Base-by-base conservation (phyloP, 2,797 vertebrate genomes). In the Neopelma chrysocephalum region DNA sequence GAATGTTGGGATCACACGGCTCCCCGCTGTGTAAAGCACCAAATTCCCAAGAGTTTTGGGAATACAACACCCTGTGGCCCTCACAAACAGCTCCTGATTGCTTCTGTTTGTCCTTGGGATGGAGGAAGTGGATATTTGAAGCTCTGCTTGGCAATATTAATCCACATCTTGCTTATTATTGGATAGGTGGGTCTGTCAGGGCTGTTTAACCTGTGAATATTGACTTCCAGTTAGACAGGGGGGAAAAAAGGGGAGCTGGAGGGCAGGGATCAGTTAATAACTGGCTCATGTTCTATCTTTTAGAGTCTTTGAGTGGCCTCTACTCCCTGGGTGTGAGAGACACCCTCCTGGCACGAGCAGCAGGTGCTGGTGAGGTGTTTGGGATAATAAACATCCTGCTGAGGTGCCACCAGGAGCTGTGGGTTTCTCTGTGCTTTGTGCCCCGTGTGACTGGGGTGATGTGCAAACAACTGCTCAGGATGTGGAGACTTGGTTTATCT, bases 1-100 rank as follows among this genome's bases (percentile, higher is more conserved):
- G 1, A 19, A 21, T 13, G 60, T 5, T 2, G 57, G 60, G 17
- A 21, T n/a, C 2, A 3, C 21, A 0, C 0, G 1, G 57, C 53
- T 61, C 29, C 4, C 11, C 60, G 1, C 0, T 4, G 16, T 68
- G 58, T 27, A 4, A 31, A 50, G 40, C 10, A 19, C 26, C 2
- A 4, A 32, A 53, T 53, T 18, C 27, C 29, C 75, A 65, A 3
- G 71, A 80, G 27, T 86, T 1, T 6, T 32, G 36, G 60, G 17
- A 87, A 54, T 10, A 4, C 36, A 56, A 17, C 51, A 31, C 66
- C 36, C 16, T 5, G 25, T 6, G 2, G 7, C 48, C 62, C n/a
- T 81, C 36, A 20, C 53, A 51, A 4, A 18, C 22, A 61, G 77
- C 45, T 79, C 56, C 68, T 92, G 76, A 47, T 69, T 2, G 0